A percentile compares a stretch with the other conserved stretches of the same genome.
Evolutionary conservation across 2,797 vertebrate genomes (phyloP).

Genomic region (Anguilla pacifica): DNA sequence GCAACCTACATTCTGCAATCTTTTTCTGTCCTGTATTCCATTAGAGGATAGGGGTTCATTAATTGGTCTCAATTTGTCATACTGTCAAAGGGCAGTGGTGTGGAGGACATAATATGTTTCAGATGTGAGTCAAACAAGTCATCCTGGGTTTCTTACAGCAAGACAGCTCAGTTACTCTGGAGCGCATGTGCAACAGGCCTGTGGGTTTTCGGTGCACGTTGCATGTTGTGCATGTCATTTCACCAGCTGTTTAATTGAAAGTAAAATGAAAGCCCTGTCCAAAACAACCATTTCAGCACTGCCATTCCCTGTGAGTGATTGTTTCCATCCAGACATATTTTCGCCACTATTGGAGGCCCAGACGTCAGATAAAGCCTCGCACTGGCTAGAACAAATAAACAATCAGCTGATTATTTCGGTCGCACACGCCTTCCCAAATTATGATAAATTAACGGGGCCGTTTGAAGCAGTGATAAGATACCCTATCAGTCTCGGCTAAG

Average conservation of each 20-base stretch:
- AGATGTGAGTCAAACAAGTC: constrained; percentile 34
- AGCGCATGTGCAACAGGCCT: background rate
- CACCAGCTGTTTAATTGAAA: constrained; percentile 30
- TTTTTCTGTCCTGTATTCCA: background rate
- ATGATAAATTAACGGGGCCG: constrained; percentile 46
- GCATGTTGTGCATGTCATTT: constrained; percentile 27
- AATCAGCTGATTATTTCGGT: constrained; percentile 21
- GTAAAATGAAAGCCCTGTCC: background rate
- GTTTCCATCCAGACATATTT: constrained; percentile 45
- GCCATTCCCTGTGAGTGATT: constrained; percentile 39
- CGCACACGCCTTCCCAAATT: constrained; percentile 41
- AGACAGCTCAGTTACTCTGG: background rate
- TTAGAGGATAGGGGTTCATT: background rate
- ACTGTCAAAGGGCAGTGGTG: constrained; percentile 11
- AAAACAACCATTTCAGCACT: constrained; percentile 32
- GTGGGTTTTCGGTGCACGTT: constrained; percentile 3
- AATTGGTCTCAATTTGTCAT: constrained; percentile 32
- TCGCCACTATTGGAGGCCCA: constrained; percentile 44
- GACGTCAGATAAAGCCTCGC: constrained; percentile 51
- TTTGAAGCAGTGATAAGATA: constrained; percentile 44
- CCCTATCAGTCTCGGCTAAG: constrained; percentile 40
- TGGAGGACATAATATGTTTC: constrained; percentile 37
- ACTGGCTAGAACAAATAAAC: constrained; percentile 51
- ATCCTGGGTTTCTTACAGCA: constrained; percentile 26
- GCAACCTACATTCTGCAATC: background rate